A percentile compares a stretch with the other conserved stretches of the same genome.
Evolutionary conservation across 2,113 vertebrate genomes (phyloP).

Genomic region (Rhizomys pruinosus): DNA sequence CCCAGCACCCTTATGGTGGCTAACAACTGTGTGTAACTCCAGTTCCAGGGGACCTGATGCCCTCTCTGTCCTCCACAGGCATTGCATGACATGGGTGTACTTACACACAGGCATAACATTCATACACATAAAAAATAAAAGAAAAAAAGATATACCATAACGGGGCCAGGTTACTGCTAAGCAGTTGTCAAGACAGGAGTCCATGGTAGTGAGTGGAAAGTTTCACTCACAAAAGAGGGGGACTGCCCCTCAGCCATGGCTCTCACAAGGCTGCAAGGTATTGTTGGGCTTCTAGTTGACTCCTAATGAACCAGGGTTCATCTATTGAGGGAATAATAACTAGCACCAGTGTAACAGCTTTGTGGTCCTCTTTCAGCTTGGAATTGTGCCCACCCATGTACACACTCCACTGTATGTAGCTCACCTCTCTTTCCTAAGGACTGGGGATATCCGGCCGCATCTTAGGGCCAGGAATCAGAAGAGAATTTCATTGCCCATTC

Average conservation of each 20-base stretch:
- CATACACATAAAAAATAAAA: too few relatives aligned
- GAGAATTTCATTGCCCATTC: neutral
- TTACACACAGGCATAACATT: too few relatives aligned
- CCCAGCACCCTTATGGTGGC: too few relatives aligned
- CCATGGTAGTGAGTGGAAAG: neutral
- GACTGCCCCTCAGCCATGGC: neutral
- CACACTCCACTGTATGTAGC: neutral
- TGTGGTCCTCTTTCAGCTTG: neutral
- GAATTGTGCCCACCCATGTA: rapidly evolving
- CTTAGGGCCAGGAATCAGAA: neutral
- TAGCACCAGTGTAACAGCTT: neutral
- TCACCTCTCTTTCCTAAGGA: rapidly evolving
- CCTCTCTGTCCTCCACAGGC: too few relatives aligned
- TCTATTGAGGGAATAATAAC: neutral
- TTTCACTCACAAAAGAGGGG: too few relatives aligned
- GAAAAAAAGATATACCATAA: too few relatives aligned
- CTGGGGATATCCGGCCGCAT: neutral
- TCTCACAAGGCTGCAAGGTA: neutral
- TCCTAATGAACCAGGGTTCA: neutral
- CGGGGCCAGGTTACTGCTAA: too few relatives aligned
- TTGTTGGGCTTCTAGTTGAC: neutral
- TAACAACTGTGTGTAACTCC: too few relatives aligned
- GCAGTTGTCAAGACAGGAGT: neutral
- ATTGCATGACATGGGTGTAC: too few relatives aligned
- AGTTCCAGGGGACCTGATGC: too few relatives aligned